Conservation (phyloP, 2,113 vertebrate species). For the Dermatemys mawii region DNA sequence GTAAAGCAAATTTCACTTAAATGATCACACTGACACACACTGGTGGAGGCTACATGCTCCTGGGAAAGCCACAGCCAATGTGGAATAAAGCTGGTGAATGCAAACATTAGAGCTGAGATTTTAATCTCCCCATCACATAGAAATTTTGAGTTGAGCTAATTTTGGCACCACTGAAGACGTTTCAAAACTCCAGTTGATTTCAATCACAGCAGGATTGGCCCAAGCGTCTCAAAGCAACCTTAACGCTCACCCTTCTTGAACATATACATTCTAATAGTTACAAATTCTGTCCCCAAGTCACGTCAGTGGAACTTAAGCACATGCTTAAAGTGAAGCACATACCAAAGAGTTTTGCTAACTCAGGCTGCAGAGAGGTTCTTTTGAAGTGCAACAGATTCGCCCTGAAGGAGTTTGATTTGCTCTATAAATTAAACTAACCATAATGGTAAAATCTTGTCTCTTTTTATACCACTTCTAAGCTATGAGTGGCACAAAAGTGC, state of each 20-base stretch:
- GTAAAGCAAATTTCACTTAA: neutral
- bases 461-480: neutral
- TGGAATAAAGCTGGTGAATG: neutral
- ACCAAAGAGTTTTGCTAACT: neutral
- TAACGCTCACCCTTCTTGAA: neutral
- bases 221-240: constrained; percentile 12
- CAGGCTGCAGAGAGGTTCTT: neutral
- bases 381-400: neutral
- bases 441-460: neutral
- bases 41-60: neutral
- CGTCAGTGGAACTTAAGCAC: neutral
- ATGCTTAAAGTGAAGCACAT: neutral
- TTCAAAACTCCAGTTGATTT: neutral
- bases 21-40: neutral
- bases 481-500: fast-evolving
- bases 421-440: neutral
- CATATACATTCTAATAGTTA: neutral
- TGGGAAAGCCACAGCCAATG: constrained; percentile 59
- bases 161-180: neutral
- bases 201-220: constrained; percentile 30
- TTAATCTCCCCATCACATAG: constrained; percentile 48
- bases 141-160: neutral
- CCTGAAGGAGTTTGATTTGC: neutral
- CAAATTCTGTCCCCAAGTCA: neutral
- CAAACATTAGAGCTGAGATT: neutral